These are phyloP conservation scores for Struthidea cinerea DNA, from an alignment of 2,113 vertebrate species.

Conservation along the genomic window DNA sequence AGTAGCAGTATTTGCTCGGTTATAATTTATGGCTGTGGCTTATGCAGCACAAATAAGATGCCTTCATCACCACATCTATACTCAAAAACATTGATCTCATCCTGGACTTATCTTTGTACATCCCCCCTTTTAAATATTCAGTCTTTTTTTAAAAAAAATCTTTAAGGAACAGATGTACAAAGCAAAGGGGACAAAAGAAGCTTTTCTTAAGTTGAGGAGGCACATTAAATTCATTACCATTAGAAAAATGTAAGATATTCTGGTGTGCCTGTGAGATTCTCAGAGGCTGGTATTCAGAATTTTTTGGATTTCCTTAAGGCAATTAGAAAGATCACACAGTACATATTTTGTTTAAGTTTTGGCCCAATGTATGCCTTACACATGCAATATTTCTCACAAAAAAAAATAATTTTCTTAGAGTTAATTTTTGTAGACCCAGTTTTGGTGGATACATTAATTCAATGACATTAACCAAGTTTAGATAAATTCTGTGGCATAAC, in stretches of 20 bases:
- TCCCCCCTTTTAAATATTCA: not conserved
- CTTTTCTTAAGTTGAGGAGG: not conserved
- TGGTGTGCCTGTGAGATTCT: not conserved
- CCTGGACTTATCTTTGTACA: not conserved
- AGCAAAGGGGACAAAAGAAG: not conserved
- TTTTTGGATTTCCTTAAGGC: not conserved
- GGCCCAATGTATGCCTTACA: not conserved
- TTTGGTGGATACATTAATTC: not conserved
- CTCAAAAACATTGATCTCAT: not conserved
- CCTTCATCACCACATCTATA: not conserved
- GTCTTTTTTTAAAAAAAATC: not conserved
- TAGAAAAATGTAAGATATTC: not conserved
- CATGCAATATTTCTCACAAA: not conserved
- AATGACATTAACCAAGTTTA: not conserved
- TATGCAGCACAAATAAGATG: not conserved
- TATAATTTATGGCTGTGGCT: not conserved
- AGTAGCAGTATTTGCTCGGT: not conserved
- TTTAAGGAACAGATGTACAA: not conserved
- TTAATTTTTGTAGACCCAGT: not conserved
- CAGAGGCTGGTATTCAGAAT: not conserved
- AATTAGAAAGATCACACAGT: not conserved
- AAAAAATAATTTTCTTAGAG: not conserved
- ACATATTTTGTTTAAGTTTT: not conserved
- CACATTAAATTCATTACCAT: not conserved
- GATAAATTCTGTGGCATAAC: not conserved